Conservation (phyloP, 2,113 vertebrate genomes). For the Channa argus region DNA sequence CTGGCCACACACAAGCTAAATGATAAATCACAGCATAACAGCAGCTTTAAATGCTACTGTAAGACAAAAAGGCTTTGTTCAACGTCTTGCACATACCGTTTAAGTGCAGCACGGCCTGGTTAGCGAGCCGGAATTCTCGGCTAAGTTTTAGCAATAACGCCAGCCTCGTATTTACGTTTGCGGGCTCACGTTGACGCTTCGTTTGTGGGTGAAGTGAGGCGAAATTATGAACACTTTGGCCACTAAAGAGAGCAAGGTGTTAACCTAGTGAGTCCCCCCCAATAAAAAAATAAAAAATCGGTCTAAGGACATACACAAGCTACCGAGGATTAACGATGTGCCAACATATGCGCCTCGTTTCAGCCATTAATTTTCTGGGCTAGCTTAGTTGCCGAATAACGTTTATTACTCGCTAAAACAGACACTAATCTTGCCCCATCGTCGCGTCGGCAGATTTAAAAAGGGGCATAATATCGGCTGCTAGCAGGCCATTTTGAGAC, state of each 20-base stretch:
- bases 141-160: slow-evolving; percentile 37
- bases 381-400: slow-evolving; percentile 29
- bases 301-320: background rate
- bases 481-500: slow-evolving; percentile 1
- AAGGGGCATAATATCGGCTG: fast-evolving
- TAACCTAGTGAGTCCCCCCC: background rate
- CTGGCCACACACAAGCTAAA: background rate
- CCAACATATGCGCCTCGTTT: slow-evolving; percentile 50
- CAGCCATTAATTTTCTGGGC: slow-evolving; percentile 25
- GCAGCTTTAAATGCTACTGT: background rate
- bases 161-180: slow-evolving; percentile 24
- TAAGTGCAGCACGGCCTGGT: slow-evolving; percentile 22
- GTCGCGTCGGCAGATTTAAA: background rate
- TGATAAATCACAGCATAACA: background rate
- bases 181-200: slow-evolving; percentile 18
- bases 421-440: background rate
- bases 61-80: background rate
- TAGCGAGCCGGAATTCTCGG: slow-evolving; percentile 27
- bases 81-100: background rate
- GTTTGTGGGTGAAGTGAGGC: background rate
- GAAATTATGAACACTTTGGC: background rate
- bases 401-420: slow-evolving; percentile 14
- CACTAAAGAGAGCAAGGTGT: background rate
- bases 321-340: slow-evolving; percentile 20
- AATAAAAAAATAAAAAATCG: background rate